phyloP scores from a whole-genome alignment of 2,797 vertebrate species.

The Sebastes jordani region DNA sequence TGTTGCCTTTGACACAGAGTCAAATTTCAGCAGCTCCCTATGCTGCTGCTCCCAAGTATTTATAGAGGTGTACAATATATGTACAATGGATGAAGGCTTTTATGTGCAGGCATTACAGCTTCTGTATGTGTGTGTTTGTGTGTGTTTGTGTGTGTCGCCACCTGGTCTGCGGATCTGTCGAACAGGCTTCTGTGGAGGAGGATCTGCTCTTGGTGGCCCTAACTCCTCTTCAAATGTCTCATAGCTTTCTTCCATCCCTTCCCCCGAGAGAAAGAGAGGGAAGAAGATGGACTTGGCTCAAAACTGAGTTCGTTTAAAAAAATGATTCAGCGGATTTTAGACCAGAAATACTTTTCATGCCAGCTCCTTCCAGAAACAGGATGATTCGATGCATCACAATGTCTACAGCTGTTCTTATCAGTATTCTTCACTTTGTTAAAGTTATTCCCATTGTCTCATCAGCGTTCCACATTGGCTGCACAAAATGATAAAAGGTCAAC shows the following conservation, averaged over 20 bases:
- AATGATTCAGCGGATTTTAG: too few relatives aligned
- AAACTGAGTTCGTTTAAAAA: background rate
- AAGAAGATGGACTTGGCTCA: background rate
- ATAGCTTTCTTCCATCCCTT: slow-evolving; percentile 79
- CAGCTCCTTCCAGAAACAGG: slow-evolving; percentile 1
- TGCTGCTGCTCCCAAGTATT: slow-evolving; percentile 58
- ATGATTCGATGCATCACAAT: background rate
- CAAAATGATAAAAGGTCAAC: slow-evolving; percentile 38
- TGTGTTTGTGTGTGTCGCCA: slow-evolving; percentile 50
- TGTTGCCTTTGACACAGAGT: slow-evolving; percentile 47
- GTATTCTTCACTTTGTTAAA: background rate
- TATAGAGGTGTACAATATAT: slow-evolving; percentile 59
- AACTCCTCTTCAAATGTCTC: slow-evolving; percentile 84
- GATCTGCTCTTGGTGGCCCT: slow-evolving; percentile 65
- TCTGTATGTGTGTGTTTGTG: slow-evolving; percentile 13
- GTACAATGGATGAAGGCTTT: slow-evolving; percentile 23
- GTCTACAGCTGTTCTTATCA: background rate
- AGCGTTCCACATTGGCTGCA: background rate
- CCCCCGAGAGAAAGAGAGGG: slow-evolving; percentile 3
- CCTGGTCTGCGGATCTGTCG: slow-evolving; percentile 75
- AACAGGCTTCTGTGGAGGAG: slow-evolving; percentile 73
- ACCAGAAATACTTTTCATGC: slow-evolving; percentile 3
- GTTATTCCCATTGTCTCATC: slow-evolving; percentile 2
- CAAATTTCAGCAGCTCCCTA: slow-evolving; percentile 61
- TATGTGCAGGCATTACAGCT: slow-evolving; percentile 32